phyloP scores from a whole-genome alignment of 2,797 vertebrate genomes.

The Catostomus latipinnis region DNA sequence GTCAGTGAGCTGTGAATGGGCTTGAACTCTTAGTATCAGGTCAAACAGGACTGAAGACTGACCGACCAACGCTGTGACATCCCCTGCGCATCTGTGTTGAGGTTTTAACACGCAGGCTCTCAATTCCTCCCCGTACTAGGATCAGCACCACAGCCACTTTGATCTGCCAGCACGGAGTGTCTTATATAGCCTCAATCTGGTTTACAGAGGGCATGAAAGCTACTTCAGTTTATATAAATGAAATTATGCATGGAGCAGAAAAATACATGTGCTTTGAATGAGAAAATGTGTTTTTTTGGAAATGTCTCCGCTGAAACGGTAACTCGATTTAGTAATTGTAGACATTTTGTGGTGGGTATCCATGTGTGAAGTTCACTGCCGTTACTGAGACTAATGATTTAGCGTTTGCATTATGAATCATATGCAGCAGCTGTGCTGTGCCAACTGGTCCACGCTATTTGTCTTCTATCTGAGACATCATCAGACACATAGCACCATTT shows the following conservation, averaged over 20 bases:
- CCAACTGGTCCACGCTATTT: constrained; percentile 6
- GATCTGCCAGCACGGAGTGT: constrained; percentile 64
- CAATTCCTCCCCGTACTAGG: constrained; percentile 72
- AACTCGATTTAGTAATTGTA: constrained; percentile 10
- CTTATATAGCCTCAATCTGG: constrained; percentile 46
- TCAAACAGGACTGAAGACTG: constrained; percentile 65
- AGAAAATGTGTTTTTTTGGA: constrained; percentile 6
- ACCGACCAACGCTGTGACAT: constrained; percentile 49
- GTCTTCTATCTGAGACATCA: constrained; percentile 38
- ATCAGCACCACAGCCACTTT: constrained; percentile 72
- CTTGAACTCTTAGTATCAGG: constrained; percentile 61
- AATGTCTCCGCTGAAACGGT: neutral
- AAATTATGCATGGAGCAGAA: constrained; percentile 62
- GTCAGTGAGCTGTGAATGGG: constrained; percentile 52
- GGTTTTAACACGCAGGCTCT: constrained; percentile 73
- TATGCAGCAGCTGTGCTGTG: constrained; percentile 20
- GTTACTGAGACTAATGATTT: constrained; percentile 18
- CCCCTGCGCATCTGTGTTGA: constrained; percentile 56
- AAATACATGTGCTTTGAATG: constrained; percentile 27
- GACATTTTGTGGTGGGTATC: constrained; percentile 4
- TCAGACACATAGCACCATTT: constrained; percentile 28
- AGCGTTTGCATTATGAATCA: constrained; percentile 23
- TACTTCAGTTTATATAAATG: constrained; percentile 62
- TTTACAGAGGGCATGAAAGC: constrained; percentile 47
- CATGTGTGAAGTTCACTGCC: constrained; percentile 23